Percentiles rank a stretch among this genome's conserved stretches.
These are phyloP conservation scores for Parapristionchus giblindavisi DNA, from an alignment of 2,888 invertebrate genomes.

Conservation along the genomic window DNA sequence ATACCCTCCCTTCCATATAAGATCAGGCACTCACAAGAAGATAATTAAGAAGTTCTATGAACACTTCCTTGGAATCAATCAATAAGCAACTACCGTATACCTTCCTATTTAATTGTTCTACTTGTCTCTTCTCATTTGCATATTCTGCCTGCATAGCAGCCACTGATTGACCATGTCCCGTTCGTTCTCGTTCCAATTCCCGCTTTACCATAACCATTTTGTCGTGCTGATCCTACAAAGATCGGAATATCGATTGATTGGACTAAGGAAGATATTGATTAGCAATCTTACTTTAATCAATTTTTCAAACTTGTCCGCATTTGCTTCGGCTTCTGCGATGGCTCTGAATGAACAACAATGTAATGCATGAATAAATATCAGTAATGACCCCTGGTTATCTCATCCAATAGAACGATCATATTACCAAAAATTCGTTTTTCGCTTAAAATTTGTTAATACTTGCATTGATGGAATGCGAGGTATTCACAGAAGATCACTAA, in stretches of 20 bases:
- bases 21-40: not conserved
- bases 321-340: constrained; percentile 41
- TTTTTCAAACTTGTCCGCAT: constrained; percentile 43
- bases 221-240: constrained; percentile 44
- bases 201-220: constrained; percentile 80
- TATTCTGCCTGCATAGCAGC: constrained; percentile 83
- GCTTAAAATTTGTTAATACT: too few relatives aligned
- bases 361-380: too few relatives aligned
- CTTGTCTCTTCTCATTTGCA: constrained; percentile 80
- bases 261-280: not conserved
- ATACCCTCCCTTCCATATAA: too few relatives aligned
- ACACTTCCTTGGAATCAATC: not conserved
- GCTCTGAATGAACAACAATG: too few relatives aligned
- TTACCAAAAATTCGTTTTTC: too few relatives aligned
- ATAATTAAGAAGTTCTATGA: not conserved
- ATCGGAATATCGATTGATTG: not conserved
- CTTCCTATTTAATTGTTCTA: constrained; percentile 81
- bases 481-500: too few relatives aligned
- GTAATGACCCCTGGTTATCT: too few relatives aligned
- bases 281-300: constrained; percentile 41
- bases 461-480: too few relatives aligned
- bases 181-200: constrained; percentile 83
- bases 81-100: constrained; percentile 56
- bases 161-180: constrained; percentile 81
- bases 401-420: too few relatives aligned